Percentiles rank a stretch among this genome's conserved stretches.
These are phyloP conservation scores for Athene noctua DNA, from an alignment of 2,113 vertebrate genomes.

Conservation along the genomic window DNA sequence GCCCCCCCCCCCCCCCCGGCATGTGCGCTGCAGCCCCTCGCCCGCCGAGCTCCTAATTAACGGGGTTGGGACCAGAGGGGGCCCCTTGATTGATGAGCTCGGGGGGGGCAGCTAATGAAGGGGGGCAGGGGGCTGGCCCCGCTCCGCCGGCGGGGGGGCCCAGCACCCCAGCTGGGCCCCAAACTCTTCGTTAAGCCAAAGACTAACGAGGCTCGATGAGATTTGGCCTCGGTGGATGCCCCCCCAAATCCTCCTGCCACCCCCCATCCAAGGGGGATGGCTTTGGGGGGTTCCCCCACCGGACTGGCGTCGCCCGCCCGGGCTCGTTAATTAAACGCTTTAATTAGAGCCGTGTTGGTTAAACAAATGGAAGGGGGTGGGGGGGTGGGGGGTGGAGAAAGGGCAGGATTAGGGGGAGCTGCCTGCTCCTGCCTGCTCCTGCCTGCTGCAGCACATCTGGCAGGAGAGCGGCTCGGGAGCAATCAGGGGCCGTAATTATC, in stretches of 20 bases:
- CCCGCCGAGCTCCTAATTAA: too few species aligned
- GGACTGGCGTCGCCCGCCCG: not conserved
- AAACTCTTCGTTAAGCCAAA: not conserved
- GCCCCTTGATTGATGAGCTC: not conserved
- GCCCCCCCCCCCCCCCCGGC: too few species aligned
- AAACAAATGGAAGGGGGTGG: slow-evolving; percentile 24
- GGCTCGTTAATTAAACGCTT: slow-evolving; percentile 12
- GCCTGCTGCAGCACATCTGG: not conserved
- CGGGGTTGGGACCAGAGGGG: too few species aligned
- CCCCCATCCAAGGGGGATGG: not conserved
- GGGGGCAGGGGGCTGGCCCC: too few species aligned
- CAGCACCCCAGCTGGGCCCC: not conserved
- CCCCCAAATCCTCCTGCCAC: too few species aligned
- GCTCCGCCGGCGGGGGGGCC: not conserved
- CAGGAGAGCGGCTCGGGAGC: not conserved
- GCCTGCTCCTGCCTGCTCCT: not conserved
- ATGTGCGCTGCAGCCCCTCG: too few species aligned
- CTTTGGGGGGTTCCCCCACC: not conserved
- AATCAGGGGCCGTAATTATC: slow-evolving; percentile 58
- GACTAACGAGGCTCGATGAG: not conserved
- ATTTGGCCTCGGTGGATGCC: not conserved
- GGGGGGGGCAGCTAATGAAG: not conserved
- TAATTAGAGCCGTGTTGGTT: slow-evolving; percentile 54
- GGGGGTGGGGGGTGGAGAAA: not conserved
- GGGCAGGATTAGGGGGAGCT: too few species aligned